Evolutionary conservation across 2,797 vertebrate genomes (phyloP), one percentile per base, ranked within the genome.

Genomic region (Oreortyx pictus): DNA sequence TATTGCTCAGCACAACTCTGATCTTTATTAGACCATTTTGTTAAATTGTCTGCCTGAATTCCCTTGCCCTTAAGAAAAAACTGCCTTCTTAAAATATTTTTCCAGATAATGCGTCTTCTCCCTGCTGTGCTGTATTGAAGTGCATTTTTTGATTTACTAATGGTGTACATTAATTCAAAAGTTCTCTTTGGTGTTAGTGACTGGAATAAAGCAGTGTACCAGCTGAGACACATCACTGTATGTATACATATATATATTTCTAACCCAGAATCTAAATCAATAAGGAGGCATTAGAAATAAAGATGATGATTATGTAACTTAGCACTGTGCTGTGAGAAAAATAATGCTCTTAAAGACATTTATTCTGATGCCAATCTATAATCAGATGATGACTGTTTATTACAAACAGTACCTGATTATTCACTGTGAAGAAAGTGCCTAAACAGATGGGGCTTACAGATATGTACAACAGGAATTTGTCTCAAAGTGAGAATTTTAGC

Each of bases 61-160:
- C 82, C 77, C 56, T 41, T 62, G 82, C 24, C 78, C 37, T 94
- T 84, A 93, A 93, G 37, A 91, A 91, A 91, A 2, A 95, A 70
- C 43, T 76, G 47, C 46, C 46, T 83, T 77, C 72, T 89, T 67
- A 86, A 94, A 91, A 92, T 88, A 89, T 70, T 93, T 95, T 94
- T 89, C 62, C 33, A 43, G 47, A 67, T 94, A 89, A 83, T 96
- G 74, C 80, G 52, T 82, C 50, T 88, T 92, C 50, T 86, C 71
- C 95, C 89, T 90, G 74, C 74, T 91, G 83, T 93, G 88, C 66
- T 81, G 24, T 67, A 76, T 41, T 91, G 82, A 89, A 95, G 86
- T 88, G 64, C 33, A 66, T 91, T 41, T 61, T 94, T 93, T 94
- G 50, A 79, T 93, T 95, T 95, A 93, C 80, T 93, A 94, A 96